Conservation (phyloP, 2,797 vertebrate genomes). For the Rhinoraja longicauda region DNA sequence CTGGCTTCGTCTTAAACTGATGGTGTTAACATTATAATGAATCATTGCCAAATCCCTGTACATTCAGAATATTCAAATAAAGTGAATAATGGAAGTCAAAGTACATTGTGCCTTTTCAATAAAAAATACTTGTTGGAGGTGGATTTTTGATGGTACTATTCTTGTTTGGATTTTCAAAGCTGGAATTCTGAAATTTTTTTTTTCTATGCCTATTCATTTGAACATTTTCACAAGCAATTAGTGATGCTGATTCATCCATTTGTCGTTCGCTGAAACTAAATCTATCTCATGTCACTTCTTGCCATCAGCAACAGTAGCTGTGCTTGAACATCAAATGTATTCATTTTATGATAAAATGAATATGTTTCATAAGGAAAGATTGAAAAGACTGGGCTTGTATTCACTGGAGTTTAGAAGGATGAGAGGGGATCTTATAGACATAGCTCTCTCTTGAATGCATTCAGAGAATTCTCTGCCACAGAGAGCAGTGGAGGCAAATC, state of each 20-base stretch:
- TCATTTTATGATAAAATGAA: no score
- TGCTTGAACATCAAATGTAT: constrained; percentile 80
- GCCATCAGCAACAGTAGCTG: constrained; percentile 87
- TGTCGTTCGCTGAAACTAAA: background rate
- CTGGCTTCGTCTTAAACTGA: background rate
- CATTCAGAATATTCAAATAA: background rate
- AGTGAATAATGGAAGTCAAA: background rate
- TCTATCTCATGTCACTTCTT: constrained; percentile 63
- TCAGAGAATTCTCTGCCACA: no score
- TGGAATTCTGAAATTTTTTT: background rate
- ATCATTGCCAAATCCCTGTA: background rate
- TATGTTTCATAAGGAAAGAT: no score
- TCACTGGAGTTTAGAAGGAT: no score
- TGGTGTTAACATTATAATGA: background rate
- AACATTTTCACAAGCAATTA: background rate
- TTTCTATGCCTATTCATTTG: background rate
- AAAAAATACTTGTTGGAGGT: background rate
- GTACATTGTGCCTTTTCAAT: background rate
- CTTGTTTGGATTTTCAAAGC: background rate
- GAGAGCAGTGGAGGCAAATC: no score
- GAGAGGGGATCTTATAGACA: no score
- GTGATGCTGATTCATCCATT: background rate
- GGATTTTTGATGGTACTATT: background rate
- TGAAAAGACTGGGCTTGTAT: no score
- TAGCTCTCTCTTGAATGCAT: no score